These are phyloP conservation scores for Euplexia lucipara DNA, from an alignment of 2,888 invertebrate species.

Conservation along the genomic window DNA sequence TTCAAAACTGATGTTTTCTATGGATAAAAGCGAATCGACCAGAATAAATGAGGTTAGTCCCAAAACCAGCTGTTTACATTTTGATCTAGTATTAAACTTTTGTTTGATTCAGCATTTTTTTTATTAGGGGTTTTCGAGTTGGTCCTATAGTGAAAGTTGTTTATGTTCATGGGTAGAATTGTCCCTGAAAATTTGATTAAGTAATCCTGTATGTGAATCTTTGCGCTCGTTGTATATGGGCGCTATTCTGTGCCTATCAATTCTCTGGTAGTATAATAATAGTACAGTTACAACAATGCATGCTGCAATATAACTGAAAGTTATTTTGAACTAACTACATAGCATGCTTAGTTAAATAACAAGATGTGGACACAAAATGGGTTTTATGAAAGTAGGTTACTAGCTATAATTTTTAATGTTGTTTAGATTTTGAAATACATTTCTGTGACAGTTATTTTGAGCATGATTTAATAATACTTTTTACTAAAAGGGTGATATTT, in stretches of 20 bases:
- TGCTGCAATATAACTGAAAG: neutral
- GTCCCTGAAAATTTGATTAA: no score
- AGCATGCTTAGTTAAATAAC: neutral
- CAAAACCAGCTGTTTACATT: no score
- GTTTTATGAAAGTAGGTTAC: neutral
- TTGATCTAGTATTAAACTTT: no score
- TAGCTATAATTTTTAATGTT: neutral
- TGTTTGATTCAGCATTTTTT: no score
- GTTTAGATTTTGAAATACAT: neutral
- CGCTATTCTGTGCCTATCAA: neutral
- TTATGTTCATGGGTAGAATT: no score
- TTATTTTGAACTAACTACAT: constrained; percentile 11
- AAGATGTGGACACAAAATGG: neutral
- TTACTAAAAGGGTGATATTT: neutral
- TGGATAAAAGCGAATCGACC: no score
- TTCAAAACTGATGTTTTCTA: no score
- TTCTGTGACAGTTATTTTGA: neutral
- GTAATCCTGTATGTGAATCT: neutral
- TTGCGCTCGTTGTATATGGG: neutral
- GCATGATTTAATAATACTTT: neutral
- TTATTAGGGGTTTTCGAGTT: no score
- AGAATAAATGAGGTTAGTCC: no score
- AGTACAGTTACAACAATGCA: constrained; percentile 6
- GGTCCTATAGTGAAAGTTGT: no score
- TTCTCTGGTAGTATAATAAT: neutral